A percentile compares a stretch with the other conserved stretches of the same genome.
phyloP scores from a whole-genome alignment of 1,140 invertebrate species.

The Kradibia gibbosae region DNA sequence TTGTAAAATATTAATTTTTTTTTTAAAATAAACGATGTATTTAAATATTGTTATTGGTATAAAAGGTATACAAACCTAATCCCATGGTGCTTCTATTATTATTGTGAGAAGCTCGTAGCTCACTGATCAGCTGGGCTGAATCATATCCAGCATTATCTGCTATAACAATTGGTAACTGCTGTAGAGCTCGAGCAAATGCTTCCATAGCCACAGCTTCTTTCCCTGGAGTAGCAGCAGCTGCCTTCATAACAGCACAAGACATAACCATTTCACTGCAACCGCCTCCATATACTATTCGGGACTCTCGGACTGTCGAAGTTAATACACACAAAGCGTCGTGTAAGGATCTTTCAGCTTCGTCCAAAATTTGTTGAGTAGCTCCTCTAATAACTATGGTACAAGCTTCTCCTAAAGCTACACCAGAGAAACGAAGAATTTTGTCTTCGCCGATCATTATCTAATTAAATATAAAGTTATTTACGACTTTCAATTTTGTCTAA shows the following conservation, averaged over 20 bases:
- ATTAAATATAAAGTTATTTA: slow-evolving; percentile 42
- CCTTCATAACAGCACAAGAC: slow-evolving; percentile 90
- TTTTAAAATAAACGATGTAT: neutral
- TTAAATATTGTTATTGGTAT: neutral
- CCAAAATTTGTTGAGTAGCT: slow-evolving; percentile 99
- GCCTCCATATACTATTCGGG: slow-evolving; percentile 92
- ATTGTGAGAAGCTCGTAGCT: slow-evolving; percentile 91
- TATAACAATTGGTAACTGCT: slow-evolving; percentile 93
- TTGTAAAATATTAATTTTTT: neutral
- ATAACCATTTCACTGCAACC: slow-evolving; percentile 97
- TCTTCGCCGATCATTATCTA: slow-evolving; percentile 99
- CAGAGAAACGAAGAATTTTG: slow-evolving; percentile 94
- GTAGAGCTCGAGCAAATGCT: slow-evolving; percentile 91
- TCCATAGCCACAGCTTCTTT: slow-evolving; percentile 99
- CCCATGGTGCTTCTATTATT: slow-evolving; percentile 84
- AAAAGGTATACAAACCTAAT: slow-evolving; percentile 77
- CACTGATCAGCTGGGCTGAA: slow-evolving; percentile 93
- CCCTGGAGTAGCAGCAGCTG: slow-evolving; percentile 92
- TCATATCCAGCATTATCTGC: slow-evolving; percentile 99
- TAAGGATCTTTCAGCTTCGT: slow-evolving; percentile 97
- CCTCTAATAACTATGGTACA: slow-evolving; percentile 98
- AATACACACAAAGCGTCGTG: slow-evolving; percentile 99
- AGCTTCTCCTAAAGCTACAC: slow-evolving; percentile 94
- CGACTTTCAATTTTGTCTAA: neutral
- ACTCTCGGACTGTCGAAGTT: slow-evolving; percentile 94